Evolutionary conservation across 37 sponge, comb jelly and placozoan species (phyloP).

Genomic region (Ianthella basta): DNA sequence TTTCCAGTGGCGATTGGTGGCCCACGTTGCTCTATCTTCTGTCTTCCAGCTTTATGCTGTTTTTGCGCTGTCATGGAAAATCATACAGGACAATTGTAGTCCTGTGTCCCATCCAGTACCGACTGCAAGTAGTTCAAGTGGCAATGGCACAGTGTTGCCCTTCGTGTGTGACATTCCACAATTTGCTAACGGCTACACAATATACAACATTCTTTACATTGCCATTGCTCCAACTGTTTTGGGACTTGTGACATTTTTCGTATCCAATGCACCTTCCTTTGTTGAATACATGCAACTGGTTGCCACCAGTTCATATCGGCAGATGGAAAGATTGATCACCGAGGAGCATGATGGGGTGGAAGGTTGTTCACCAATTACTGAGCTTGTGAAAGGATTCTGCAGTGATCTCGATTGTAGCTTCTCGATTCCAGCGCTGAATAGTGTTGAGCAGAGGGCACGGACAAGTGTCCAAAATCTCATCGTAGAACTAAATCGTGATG

Average conservation of each 20-base stretch:
- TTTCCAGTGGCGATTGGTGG: not conserved
- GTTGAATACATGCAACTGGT: not conserved
- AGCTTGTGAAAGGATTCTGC: too few relatives aligned
- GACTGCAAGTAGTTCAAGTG: not conserved
- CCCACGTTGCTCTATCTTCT: not conserved
- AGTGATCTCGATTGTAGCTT: too few relatives aligned
- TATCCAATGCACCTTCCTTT: not conserved
- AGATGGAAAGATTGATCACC: too few relatives aligned
- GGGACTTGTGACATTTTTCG: not conserved
- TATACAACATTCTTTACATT: conserved; percentile 13
- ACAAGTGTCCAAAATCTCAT: too few relatives aligned
- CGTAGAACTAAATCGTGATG: too few relatives aligned
- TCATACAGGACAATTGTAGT: not conserved
- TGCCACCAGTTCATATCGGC: too few relatives aligned
- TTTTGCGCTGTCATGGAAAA: conserved; percentile 11
- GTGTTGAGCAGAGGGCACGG: too few relatives aligned
- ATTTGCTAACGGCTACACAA: conserved; percentile 1
- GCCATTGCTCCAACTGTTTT: not conserved
- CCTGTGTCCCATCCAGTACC: not conserved
- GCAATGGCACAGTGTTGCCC: not conserved
- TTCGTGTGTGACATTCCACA: too few relatives aligned
- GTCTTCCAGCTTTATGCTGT: not conserved
- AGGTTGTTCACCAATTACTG: too few relatives aligned
- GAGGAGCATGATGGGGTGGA: too few relatives aligned
- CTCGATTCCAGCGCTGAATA: too few relatives aligned